Percentiles rank a stretch among this genome's conserved stretches.
Evolutionary conservation across 2,888 invertebrate genomes (phyloP).

Genomic region (Ectropis crepuscularia): DNA sequence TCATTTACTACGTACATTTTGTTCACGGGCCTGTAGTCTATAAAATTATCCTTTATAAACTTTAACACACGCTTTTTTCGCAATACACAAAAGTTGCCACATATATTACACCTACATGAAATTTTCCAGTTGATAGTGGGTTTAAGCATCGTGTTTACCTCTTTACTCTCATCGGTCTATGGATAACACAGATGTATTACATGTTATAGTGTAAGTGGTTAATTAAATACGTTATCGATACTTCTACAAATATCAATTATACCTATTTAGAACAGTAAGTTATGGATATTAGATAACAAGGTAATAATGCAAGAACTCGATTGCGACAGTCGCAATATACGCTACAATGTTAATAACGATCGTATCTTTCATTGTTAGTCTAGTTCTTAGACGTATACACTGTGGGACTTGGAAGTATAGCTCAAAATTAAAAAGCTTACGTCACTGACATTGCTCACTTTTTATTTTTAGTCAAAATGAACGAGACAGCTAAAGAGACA

Average conservation of each 20-base stretch:
- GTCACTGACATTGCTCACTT: neutral
- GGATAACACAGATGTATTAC: no score
- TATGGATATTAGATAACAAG: slow-evolving; percentile 16
- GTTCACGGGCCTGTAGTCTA: no score
- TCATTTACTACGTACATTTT: no score
- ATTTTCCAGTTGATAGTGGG: no score
- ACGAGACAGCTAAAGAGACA: no score
- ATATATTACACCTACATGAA: no score
- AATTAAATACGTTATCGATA: neutral
- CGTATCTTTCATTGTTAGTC: slow-evolving; percentile 11
- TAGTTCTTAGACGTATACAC: neutral
- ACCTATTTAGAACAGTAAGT: slow-evolving; percentile 6
- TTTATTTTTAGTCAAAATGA: no score
- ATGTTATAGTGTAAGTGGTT: neutral
- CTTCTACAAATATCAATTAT: slow-evolving; percentile 4
- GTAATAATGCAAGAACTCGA: slow-evolving; percentile 5
- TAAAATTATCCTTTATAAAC: no score
- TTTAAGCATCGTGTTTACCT: no score
- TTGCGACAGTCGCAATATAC: slow-evolving; percentile 9
- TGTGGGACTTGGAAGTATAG: neutral
- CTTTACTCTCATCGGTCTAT: no score
- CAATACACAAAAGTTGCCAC: no score
- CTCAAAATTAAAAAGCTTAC: neutral
- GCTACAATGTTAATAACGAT: slow-evolving; percentile 20
- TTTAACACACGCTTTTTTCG: no score